Base-by-base conservation (phyloP, 1,140 invertebrate genomes). In the Nasonia giraulti region DNA sequence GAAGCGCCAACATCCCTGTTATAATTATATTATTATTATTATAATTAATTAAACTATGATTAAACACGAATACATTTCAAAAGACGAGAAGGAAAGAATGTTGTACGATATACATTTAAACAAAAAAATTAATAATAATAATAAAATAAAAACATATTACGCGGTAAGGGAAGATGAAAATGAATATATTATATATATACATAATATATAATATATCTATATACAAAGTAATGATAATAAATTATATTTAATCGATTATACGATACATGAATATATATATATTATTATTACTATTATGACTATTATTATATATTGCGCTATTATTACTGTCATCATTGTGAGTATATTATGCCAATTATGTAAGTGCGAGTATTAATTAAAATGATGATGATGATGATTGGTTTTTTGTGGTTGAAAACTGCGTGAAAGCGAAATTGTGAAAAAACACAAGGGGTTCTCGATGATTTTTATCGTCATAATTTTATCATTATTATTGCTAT, bases 211-310 rank as follows among this genome's bases (percentile, higher is more conserved):
- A 80, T 84, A 89, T 87, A 87, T 88, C 86, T 89, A 89, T 89
- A 88, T 88, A 90, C 85, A 89, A 84, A 88, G 87, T 88, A 90
- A 90, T 78, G 85, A 89, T 91, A 90, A 90, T 90, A 90, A 89
- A 89, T 79, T 90, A 90, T 90, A 91, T 91, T 89, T 89, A 91
- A 91, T 85, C 88, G 77, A 87, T 88, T 81, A 89, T 88, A 87
- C 83, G 84, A 88, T 89, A 89, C 84, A 85, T 79, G 83, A 79
- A 87, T 88, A 89, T 88, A 89, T 88, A 89, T 66, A 86, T 86
- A 37, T 37, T 37, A 37, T 37, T 85, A 87, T 83, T 82, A 86
- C 76, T 86, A 86, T 85, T 86, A 86, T 81, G 33, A 80, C 37
- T 80, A 85, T 81, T 82, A 82, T 85, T 82, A 85, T 37, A 37